Evolutionary conservation across 2,113 vertebrate genomes (phyloP), one percentile per base, ranked within the genome.

Genomic region (Elachura formosa): DNA sequence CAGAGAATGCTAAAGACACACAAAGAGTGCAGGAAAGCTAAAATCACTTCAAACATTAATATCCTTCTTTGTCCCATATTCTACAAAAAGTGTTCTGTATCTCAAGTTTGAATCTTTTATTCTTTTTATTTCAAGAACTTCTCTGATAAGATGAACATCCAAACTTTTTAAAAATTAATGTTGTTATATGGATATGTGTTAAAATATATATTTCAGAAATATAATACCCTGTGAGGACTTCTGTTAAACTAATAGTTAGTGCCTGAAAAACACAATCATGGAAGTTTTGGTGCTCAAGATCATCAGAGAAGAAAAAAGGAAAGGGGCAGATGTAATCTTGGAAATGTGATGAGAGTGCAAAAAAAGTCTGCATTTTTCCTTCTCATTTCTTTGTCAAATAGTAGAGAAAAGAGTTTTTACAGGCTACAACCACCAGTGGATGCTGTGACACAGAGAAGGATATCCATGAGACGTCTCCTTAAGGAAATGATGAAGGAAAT

Each of bases 31-130:
- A 87, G 56, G 66, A 92, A 94, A 87, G 33, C 36, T 64, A 93
- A 96, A 97, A 94, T 95, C 73, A 93, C 94, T 96, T 94, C 58
- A 86, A 95, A 92, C 90, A 43, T 89, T 74, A 90, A 69, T 84
- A 96, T 84, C 38, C 55, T 90, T 51, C 90, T 97, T 75, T 83
- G 75, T 95, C 52, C 26, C 83, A 76, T 31, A 80, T 58, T 92
- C 80, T 59, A 71, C 87, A 93, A 94, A 89, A 89, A 84, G 29
- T 52, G 29, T 43, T 81, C 92, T 38, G 34, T 82, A 87, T 72
- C 80, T 91, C 95, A 41, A 56, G 46, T 71, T 95, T 46, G 15
- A 85, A 94, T 94, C 73, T 92, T 82, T 93, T 90, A 91, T 91
- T 96, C 55, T 64, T 90, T 85, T 85, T 77, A 94, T 96, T 95